Evolutionary conservation across 2,888 invertebrate species (phyloP).

Genomic region (Graphium colonna): DNA sequence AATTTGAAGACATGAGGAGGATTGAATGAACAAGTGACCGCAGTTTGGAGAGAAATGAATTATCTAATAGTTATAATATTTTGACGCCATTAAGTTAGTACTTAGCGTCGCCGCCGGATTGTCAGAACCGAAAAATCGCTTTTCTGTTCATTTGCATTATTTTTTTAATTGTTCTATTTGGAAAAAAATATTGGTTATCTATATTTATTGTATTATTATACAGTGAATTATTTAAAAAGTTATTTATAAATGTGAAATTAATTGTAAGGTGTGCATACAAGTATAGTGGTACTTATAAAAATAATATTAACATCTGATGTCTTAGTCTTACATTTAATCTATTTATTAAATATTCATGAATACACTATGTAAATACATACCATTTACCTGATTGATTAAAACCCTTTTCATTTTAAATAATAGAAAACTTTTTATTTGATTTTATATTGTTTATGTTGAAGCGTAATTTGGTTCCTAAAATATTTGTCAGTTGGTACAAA

Average conservation of each 20-base stretch:
- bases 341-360: neutral
- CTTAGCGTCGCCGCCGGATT: slow-evolving; percentile 46
- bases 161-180: neutral
- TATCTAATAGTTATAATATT: slow-evolving; percentile 41
- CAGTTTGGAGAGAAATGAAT: slow-evolving; percentile 16
- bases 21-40: neutral
- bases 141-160: neutral
- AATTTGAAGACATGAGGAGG: neutral
- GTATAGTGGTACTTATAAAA: neutral
- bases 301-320: slow-evolving; percentile 20
- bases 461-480: no score
- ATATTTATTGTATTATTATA: slow-evolving; percentile 10
- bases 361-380: no score
- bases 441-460: no score
- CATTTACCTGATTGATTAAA: no score
- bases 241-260: neutral
- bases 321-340: slow-evolving; percentile 4
- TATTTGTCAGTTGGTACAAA: neutral
- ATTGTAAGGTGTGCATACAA: slow-evolving; percentile 8
- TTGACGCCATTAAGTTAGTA: slow-evolving; percentile 63
- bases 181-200: neutral
- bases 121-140: neutral
- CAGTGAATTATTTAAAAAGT: slow-evolving; percentile 5
- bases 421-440: no score
- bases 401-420: no score